Percentiles rank a stretch among this genome's conserved stretches.
These are phyloP conservation scores for Rhegmatorhina hoffmannsi DNA, from an alignment of 2,113 vertebrate genomes.

Conservation along the genomic window DNA sequence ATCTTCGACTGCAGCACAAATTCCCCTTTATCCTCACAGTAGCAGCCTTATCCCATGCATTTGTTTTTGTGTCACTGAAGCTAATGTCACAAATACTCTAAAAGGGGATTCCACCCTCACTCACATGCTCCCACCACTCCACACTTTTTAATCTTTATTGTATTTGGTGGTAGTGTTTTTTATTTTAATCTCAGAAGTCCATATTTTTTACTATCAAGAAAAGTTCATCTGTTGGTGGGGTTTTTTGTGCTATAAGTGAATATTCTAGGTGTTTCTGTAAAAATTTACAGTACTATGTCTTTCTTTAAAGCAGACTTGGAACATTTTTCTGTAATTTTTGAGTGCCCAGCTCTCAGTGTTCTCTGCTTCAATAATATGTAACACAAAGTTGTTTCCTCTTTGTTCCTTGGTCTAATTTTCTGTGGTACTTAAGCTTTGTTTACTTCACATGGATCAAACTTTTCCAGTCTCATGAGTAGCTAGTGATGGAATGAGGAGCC, in stretches of 20 bases:
- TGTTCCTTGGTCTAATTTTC: neutral
- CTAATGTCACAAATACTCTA: neutral
- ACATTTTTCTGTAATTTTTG: neutral
- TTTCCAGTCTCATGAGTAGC: neutral
- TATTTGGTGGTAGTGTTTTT: neutral
- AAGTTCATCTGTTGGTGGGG: neutral
- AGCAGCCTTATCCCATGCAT: neutral
- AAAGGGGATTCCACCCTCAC: neutral
- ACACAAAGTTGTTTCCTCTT: neutral
- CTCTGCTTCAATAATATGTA: neutral
- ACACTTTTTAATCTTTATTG: neutral
- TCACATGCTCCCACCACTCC: neutral
- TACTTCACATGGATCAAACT: neutral
- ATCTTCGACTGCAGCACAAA: neutral
- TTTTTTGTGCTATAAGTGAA: neutral
- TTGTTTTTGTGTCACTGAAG: neutral
- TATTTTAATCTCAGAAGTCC: neutral
- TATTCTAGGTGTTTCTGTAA: neutral
- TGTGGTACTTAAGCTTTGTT: neutral
- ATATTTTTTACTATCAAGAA: neutral
- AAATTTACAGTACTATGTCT: neutral
- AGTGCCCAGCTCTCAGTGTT: neutral
- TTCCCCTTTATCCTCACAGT: neutral
- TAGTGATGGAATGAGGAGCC: neutral
- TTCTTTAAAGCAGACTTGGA: neutral